Percentiles rank a stretch among this genome's conserved stretches.
phyloP scores from a whole-genome alignment of 2,113 vertebrate genomes.

The Phyllostomus discolor region DNA sequence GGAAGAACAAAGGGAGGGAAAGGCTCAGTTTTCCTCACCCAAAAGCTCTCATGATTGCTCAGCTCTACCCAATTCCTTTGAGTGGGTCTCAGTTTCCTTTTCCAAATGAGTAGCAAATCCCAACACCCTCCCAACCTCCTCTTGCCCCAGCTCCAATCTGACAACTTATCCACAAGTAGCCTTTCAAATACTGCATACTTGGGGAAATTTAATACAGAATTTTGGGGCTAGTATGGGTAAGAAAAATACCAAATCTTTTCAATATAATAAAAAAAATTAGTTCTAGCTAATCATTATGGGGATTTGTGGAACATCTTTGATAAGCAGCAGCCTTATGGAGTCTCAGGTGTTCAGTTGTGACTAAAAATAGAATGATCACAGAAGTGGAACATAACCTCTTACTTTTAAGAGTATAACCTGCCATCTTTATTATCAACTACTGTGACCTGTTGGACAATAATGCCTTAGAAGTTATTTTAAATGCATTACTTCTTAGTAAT shows the following conservation, averaged over 20 bases:
- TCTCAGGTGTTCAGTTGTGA: neutral
- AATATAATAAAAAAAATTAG: neutral
- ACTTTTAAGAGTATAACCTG: neutral
- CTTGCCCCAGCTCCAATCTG: neutral
- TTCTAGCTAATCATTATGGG: neutral
- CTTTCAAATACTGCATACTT: neutral
- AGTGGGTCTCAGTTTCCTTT: neutral
- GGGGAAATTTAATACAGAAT: neutral
- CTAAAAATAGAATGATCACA: neutral
- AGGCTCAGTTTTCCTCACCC: neutral
- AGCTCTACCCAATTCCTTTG: neutral
- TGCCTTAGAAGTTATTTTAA: slow-evolving; percentile 8
- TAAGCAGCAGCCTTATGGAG: neutral
- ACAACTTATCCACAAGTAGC: neutral
- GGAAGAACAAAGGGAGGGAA: neutral
- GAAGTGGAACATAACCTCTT: neutral
- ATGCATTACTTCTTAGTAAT: neutral
- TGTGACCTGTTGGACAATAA: neutral
- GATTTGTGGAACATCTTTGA: neutral
- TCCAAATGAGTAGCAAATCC: neutral
- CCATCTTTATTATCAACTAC: neutral
- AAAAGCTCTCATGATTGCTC: neutral
- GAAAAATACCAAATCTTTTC: neutral
- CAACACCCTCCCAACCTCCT: neutral
- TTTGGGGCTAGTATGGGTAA: neutral